A percentile compares a stretch with the other conserved stretches of the same genome.
phyloP scores from a whole-genome alignment of 2,113 vertebrate species.

The Procavia capensis region DNA sequence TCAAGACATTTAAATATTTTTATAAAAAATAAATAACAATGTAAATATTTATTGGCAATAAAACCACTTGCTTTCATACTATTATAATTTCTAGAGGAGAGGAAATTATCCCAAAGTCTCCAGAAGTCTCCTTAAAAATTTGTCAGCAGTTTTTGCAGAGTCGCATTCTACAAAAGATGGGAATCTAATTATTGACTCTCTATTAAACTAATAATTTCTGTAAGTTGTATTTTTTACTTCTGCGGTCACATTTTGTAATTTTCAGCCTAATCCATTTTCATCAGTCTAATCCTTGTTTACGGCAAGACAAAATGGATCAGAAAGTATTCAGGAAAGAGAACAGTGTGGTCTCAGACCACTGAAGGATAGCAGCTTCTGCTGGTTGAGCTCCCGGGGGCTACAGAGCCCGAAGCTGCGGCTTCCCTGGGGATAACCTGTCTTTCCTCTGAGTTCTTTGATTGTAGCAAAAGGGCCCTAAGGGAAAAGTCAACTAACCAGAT shows the following conservation, averaged over 20 bases:
- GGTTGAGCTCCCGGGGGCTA: background rate
- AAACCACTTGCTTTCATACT: background rate
- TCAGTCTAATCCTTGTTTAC: slow-evolving; percentile 8
- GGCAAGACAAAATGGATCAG: background rate
- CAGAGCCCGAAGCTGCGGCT: background rate
- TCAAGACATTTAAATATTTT: background rate
- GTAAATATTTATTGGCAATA: background rate
- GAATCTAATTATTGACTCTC: background rate
- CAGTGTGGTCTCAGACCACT: slow-evolving; percentile 50
- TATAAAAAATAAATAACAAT: background rate
- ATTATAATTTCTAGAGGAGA: background rate
- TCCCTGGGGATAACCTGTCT: slow-evolving; percentile 61
- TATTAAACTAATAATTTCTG: background rate
- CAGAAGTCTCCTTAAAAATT: background rate
- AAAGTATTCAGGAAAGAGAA: slow-evolving; percentile 38
- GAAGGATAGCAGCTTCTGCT: slow-evolving; percentile 25
- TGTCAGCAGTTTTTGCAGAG: background rate
- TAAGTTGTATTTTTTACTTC: background rate
- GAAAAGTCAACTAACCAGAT: slow-evolving; percentile 26
- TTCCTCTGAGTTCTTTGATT: slow-evolving; percentile 2
- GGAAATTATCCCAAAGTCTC: background rate
- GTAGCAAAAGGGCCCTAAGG: slow-evolving; percentile 10
- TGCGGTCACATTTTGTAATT: background rate
- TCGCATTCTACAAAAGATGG: background rate
- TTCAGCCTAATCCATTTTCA: background rate